Evolutionary conservation across 2,113 vertebrate genomes (phyloP), one percentile per base, ranked within the genome.

Genomic region (Edolisoma coerulescens): DNA sequence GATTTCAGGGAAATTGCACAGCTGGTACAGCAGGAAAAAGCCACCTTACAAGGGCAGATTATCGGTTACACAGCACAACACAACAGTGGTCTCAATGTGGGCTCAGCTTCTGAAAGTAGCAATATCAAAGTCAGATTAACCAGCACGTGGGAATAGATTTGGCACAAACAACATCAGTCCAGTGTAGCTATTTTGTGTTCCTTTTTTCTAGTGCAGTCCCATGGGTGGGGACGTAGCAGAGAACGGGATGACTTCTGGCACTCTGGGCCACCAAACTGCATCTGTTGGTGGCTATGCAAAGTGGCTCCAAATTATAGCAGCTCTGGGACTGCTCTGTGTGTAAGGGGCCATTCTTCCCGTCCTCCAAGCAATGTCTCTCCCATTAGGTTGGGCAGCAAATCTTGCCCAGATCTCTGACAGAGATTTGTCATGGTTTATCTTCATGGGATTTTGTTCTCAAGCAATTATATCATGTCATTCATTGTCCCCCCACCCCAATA

Each of bases 61-160:
- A 91, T 83, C 84, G 90, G 45, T 85, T 88, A 69, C 73, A 92
- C 39, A 75, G 56, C 39, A 69, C 52, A 70, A 16, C 33, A 64
- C 32, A 84, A 68, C 63, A 83, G 61, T 37, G 59, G 67, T 88
- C 45, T 82, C 42, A 14, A 9, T 17, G 44, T 73, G 84, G 59
- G 84, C 67, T 93, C 84, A 80, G 59, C 54, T 96, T 96, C 87
- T 90, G 37, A 85, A 85, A 88, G 67, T 13, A 90, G 45, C 82
- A 93, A 94, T 94, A 96, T 88, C 86, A 86, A 96, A 91, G 93
- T 90, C 93, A 92, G 77, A 89, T 94, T 89, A 96, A 82, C 16
- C 45, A 68, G 69, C 65, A 32, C 8, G 13, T 53, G 91, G 89
- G 84, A 95, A 90, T 21, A 95, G 75, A 59, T 67, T 91, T 88